phyloP scores from a whole-genome alignment of 2,888 invertebrate genomes.

The Macaria liturata region DNA sequence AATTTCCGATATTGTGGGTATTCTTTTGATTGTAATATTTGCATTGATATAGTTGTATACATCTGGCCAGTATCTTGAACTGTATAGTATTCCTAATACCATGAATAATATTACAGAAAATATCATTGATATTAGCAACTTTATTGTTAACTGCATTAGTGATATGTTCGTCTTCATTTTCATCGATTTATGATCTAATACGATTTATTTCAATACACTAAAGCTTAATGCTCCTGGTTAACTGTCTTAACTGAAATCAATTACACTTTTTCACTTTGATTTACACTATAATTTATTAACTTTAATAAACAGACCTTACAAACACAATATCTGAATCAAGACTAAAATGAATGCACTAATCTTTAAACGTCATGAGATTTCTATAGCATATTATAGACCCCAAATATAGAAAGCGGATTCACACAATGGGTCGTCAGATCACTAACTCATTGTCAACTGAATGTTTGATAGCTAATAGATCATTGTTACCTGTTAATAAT shows the following conservation, averaged over 20 bases:
- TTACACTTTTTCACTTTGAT: no score
- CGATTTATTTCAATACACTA: no score
- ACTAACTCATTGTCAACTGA: constrained; percentile 4
- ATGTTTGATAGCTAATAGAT: constrained; percentile 8
- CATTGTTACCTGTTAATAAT: constrained; percentile 2
- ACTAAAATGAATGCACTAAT: constrained; percentile 10
- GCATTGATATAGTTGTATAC: constrained; percentile 67
- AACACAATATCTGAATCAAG: constrained; percentile 3
- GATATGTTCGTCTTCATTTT: constrained; percentile 59
- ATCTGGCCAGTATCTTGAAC: constrained; percentile 70
- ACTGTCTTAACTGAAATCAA: no score
- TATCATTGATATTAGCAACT: constrained; percentile 58
- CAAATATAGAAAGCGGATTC: constrained; percentile 13
- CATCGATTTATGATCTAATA: not conserved
- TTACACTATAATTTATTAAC: no score
- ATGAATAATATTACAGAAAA: constrained; percentile 61
- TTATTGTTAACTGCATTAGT: constrained; percentile 55
- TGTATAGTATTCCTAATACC: constrained; percentile 62
- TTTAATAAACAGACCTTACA: constrained; percentile 9
- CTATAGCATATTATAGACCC: constrained; percentile 28
- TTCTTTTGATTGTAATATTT: constrained; percentile 70
- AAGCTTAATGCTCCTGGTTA: no score
- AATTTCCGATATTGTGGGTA: constrained; percentile 67
- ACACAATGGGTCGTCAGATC: constrained; percentile 25
- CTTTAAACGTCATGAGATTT: constrained; percentile 14